phyloP scores from a whole-genome alignment of 2,113 vertebrate species.

The Athene cunicularia region DNA sequence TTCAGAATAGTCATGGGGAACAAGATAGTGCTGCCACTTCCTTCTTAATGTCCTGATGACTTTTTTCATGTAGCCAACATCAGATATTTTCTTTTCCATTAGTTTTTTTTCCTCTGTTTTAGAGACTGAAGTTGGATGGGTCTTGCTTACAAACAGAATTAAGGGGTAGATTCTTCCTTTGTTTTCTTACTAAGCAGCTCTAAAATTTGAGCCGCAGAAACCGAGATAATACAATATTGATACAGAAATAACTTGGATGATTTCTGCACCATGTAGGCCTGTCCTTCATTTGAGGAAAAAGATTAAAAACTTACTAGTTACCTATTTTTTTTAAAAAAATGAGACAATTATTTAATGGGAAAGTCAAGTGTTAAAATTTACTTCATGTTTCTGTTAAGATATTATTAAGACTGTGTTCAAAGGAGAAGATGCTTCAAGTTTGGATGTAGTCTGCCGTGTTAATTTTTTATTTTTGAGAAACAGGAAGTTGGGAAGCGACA shows the following conservation, averaged over 20 bases:
- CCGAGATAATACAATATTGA: neutral
- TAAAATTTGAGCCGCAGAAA: neutral
- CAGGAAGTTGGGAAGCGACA: neutral
- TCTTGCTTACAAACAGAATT: neutral
- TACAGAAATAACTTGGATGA: neutral
- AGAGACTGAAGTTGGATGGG: neutral
- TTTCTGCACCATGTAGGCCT: neutral
- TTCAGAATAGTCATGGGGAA: neutral
- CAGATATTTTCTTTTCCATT: neutral
- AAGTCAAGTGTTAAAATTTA: neutral
- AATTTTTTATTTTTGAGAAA: neutral
- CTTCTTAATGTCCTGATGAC: neutral
- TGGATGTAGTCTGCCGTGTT: neutral
- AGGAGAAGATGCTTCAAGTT: neutral
- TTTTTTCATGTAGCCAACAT: neutral
- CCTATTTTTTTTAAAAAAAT: neutral
- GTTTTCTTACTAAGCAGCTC: neutral
- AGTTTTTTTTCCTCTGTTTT: neutral
- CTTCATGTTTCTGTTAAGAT: neutral
- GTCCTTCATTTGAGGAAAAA: neutral
- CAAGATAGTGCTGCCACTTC: neutral
- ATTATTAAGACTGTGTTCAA: neutral
- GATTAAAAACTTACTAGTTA: neutral
- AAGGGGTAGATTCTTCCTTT: neutral
- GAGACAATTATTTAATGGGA: neutral